Conservation (phyloP, 2,113 vertebrate genomes). For the Spermophilus dauricus region DNA sequence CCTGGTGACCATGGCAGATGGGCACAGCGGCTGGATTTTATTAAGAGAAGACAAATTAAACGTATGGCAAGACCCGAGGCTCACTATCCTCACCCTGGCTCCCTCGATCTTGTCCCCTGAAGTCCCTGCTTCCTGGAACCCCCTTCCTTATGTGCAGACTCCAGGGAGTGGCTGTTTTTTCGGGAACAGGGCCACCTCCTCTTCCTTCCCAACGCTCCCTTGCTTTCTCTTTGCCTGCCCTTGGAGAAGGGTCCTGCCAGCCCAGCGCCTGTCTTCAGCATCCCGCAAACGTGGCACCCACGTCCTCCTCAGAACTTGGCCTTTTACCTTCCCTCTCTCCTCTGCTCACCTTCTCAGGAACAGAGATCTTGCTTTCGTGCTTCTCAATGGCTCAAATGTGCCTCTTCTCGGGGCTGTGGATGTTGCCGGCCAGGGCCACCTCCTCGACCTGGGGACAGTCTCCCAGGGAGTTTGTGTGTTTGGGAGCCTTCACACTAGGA, state of each 20-base stretch:
- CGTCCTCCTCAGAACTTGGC: neutral
- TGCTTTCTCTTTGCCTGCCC: fast-evolving
- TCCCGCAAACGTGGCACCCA: neutral
- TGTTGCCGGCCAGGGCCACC: neutral
- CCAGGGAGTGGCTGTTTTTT: neutral
- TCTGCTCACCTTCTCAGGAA: neutral
- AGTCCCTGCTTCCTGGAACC: too few relatives aligned
- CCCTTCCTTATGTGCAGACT: neutral
- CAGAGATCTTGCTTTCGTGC: fast-evolving
- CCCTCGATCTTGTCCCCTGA: neutral
- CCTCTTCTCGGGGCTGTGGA: neutral
- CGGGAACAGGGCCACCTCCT: neutral
- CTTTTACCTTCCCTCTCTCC: neutral
- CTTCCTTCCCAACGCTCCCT: fast-evolving
- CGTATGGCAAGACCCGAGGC: neutral
- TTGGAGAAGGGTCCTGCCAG: fast-evolving
- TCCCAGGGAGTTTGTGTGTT: neutral
- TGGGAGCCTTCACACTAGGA: neutral
- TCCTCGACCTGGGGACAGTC: neutral
- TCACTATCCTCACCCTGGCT: neutral
- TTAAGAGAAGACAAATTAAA: neutral
- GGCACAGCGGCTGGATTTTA: neutral
- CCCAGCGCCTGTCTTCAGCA: neutral
- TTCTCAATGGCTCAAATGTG: neutral
- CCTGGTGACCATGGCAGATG: neutral